These are phyloP conservation scores for Drosophila micromelanica DNA, from an alignment of 1,140 invertebrate species.

Conservation along the genomic window DNA sequence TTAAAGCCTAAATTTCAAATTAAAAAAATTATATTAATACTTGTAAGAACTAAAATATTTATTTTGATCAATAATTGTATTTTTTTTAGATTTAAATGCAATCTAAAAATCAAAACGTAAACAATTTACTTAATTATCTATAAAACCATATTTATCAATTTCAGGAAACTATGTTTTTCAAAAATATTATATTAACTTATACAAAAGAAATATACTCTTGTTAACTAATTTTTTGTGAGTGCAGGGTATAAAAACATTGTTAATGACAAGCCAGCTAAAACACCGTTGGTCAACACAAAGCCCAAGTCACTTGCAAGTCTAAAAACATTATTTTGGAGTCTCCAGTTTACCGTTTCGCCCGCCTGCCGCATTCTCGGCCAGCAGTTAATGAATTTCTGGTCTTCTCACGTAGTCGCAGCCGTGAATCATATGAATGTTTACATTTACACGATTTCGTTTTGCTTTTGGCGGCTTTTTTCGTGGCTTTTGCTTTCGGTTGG, in stretches of 20 bases:
- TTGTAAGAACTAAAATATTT: no score
- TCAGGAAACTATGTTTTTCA: no score
- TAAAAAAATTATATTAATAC: no score
- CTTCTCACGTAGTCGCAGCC: constrained; percentile 48
- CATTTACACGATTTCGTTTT: constrained; percentile 47
- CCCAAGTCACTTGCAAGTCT: constrained; percentile 1
- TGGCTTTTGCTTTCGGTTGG: constrained; percentile 24
- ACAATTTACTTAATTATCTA: no score
- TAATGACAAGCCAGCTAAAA: not conserved
- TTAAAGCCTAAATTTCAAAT: no score
- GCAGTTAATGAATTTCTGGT: constrained; percentile 24
- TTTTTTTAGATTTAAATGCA: no score
- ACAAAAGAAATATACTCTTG: no score
- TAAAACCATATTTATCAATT: not conserved
- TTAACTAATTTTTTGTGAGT: not conserved
- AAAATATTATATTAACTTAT: no score
- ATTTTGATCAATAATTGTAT: no score
- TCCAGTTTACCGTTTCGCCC: constrained; percentile 9
- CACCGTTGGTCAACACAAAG: not conserved
- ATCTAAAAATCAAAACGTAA: no score
- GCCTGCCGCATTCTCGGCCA: constrained; percentile 24
- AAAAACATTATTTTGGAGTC: not conserved
- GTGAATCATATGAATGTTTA: constrained; percentile 54
- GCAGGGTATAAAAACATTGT: not conserved
- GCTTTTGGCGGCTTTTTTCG: constrained; percentile 30